Base-by-base conservation (phyloP, 2,888 invertebrate genomes). In the Microctonus brassicae region DNA sequence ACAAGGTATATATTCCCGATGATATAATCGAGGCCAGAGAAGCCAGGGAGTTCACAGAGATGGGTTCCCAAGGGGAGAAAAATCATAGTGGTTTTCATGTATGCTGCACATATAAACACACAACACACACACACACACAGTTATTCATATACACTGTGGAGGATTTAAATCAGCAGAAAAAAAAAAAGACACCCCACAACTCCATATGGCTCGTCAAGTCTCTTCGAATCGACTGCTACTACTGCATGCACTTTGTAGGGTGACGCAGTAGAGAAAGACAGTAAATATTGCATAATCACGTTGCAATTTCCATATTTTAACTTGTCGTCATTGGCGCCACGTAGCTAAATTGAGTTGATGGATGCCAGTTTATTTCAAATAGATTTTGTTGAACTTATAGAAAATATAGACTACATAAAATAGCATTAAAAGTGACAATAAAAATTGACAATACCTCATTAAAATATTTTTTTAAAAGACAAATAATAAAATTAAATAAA, bases 251-350 rank as follows among this genome's bases (percentile, higher is more conserved):
- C 26, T 39, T 47, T n/a, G 39, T 36, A 61, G 61, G 34, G 36
- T 39, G n/a, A 36, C 17, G 52, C 42, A 60, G 29, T 53, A 65
- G 58, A 52, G 57, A 42, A 62, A 62, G 69, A 10, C 29, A 69
- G 69, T 74, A 61, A 67, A 75, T 70, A 73, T 71, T 70, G 77
- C 74, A 77, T 77, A 77, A 76, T 76, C 75, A 69, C 67, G 42
- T 58, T 61, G 68, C 62, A 9, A 75, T 77, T 77, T 77, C 72
- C 77, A 77, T 77, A 77, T 75, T 77, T 76, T 75, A 76, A 76
- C 75, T 76, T 77, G 72, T 73, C 75, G 73, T 52, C 74, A 70
- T 64, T 39, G 69, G 61, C 53, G 36, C 47, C 65, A 47, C 29
- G 22, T 64, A 69, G 73, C 75, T 72, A 67, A 73, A 76, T 73